Percentiles rank a stretch among this genome's conserved stretches.
phyloP scores from a whole-genome alignment of 2,888 invertebrate species.

The Nipponacmea schrenckii region DNA sequence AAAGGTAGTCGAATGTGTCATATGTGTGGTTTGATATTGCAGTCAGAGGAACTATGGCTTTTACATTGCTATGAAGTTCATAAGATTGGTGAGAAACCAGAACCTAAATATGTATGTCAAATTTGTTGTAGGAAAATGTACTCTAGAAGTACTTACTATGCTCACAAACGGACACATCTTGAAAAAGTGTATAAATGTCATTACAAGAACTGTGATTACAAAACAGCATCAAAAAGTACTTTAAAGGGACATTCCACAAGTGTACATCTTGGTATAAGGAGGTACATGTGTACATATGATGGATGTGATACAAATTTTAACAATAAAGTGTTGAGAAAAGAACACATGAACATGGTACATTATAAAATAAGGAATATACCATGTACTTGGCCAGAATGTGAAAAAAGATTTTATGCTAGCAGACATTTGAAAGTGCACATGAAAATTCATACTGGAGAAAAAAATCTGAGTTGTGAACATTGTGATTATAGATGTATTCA shows the following conservation, averaged over 20 bases:
- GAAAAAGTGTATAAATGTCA: not conserved
- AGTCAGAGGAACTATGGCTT: not conserved
- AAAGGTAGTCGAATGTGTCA: not conserved
- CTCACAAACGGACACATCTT: not conserved
- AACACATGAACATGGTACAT: slow-evolving; percentile 22
- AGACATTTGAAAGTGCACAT: not conserved
- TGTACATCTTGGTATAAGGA: slow-evolving; percentile 17
- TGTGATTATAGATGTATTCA: slow-evolving; percentile 29
- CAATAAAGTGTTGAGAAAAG: not conserved
- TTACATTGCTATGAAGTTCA: not conserved
- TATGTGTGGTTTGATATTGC: not conserved
- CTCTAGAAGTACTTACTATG: not conserved
- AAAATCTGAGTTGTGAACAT: slow-evolving; percentile 21
- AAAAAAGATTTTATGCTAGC: not conserved
- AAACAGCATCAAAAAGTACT: not conserved
- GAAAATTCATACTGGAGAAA: slow-evolving; percentile 21
- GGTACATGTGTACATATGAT: slow-evolving; percentile 14
- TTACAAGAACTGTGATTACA: not conserved
- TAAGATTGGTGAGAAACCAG: not conserved
- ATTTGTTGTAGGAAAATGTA: not conserved
- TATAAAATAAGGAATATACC: slow-evolving; percentile 12
- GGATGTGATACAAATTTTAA: slow-evolving; percentile 17
- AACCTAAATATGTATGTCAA: not conserved
- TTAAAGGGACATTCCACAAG: slow-evolving; percentile 12
- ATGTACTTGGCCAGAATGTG: not conserved